These are phyloP conservation scores for Zelostemma sp. DNA, from an alignment of 1,140 invertebrate genomes.

Conservation along the genomic window DNA sequence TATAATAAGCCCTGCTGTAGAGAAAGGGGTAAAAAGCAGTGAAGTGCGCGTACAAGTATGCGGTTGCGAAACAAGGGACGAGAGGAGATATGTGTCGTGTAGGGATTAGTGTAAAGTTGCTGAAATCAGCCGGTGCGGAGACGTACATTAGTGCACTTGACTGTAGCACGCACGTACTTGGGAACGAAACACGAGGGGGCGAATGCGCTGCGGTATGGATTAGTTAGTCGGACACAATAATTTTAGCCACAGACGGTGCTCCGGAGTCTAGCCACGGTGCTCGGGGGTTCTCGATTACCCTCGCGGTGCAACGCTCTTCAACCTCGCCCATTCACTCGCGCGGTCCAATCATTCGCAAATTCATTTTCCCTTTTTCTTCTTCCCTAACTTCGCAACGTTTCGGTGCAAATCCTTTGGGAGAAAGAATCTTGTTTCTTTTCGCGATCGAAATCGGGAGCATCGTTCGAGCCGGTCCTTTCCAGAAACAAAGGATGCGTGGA, in stretches of 20 bases:
- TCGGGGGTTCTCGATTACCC: slow-evolving; percentile 36
- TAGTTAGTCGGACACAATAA: slow-evolving; percentile 67
- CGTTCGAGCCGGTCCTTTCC: neutral
- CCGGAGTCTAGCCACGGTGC: slow-evolving; percentile 36
- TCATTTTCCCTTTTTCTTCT: too few relatives aligned
- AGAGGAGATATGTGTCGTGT: too few relatives aligned
- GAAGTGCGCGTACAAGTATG: too few relatives aligned
- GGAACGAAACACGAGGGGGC: slow-evolving; percentile 56
- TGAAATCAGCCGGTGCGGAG: slow-evolving; percentile 54
- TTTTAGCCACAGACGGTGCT: slow-evolving; percentile 52
- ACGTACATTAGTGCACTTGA: slow-evolving; percentile 62
- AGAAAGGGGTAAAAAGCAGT: too few relatives aligned
- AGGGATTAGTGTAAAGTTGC: slow-evolving; percentile 34
- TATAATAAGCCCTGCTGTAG: too few relatives aligned
- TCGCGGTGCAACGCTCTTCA: slow-evolving; percentile 18
- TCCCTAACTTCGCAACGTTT: too few relatives aligned
- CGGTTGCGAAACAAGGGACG: too few relatives aligned
- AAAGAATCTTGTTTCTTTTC: too few relatives aligned
- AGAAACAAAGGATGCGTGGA: neutral
- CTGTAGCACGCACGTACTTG: slow-evolving; percentile 61
- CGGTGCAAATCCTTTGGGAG: too few relatives aligned
- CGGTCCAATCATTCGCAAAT: neutral
- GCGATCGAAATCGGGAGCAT: neutral
- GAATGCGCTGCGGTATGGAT: slow-evolving; percentile 65
- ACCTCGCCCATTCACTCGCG: slow-evolving; percentile 17